Percentiles rank a stretch among this genome's conserved stretches.
Evolutionary conservation across 1,140 invertebrate species (phyloP).

Genomic region (Drosophila pallidifrons): DNA sequence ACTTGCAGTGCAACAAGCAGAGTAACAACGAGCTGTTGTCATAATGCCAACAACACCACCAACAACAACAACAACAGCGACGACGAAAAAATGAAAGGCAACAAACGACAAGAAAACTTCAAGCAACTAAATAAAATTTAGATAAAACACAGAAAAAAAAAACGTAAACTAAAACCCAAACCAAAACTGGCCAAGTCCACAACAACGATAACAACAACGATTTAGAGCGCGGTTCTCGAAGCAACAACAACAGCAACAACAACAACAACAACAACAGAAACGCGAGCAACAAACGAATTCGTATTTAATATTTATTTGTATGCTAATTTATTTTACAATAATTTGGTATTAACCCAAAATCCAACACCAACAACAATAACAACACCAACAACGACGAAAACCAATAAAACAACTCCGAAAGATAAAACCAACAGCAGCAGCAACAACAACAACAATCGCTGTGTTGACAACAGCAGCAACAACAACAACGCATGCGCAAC

Average conservation of each 20-base stretch:
- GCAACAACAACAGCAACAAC: constrained; percentile 27
- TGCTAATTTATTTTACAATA: constrained; percentile 77
- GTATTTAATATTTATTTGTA: constrained; percentile 69
- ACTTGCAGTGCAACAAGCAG: constrained; percentile 35
- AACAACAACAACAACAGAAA: constrained; percentile 30
- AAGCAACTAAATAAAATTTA: constrained; percentile 70
- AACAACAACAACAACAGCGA: constrained; percentile 39
- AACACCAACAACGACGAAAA: constrained; percentile 21
- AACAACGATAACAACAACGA: constrained; percentile 28
- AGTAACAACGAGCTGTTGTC: constrained; percentile 40
- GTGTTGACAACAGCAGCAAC: constrained; percentile 17
- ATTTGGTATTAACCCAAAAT: constrained; percentile 75
- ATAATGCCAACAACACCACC: constrained; percentile 49
- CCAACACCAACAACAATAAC: constrained; percentile 45
- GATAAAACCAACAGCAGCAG: constrained; percentile 29
- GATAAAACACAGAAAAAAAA: constrained; percentile 32
- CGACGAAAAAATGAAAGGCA: constrained; percentile 67
- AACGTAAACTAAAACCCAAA: constrained; percentile 28
- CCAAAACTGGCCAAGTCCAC: constrained; percentile 32
- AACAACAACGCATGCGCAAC: constrained; percentile 33
- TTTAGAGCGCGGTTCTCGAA: constrained; percentile 41
- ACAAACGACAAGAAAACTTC: constrained; percentile 57
- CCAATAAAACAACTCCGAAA: constrained; percentile 31
- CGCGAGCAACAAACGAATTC: constrained; percentile 40
- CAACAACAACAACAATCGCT: constrained; percentile 29